Evolutionary conservation across 2,797 vertebrate genomes (phyloP), one percentile per base, ranked within the genome.

Genomic region (Pogonophryne albipinna): DNA sequence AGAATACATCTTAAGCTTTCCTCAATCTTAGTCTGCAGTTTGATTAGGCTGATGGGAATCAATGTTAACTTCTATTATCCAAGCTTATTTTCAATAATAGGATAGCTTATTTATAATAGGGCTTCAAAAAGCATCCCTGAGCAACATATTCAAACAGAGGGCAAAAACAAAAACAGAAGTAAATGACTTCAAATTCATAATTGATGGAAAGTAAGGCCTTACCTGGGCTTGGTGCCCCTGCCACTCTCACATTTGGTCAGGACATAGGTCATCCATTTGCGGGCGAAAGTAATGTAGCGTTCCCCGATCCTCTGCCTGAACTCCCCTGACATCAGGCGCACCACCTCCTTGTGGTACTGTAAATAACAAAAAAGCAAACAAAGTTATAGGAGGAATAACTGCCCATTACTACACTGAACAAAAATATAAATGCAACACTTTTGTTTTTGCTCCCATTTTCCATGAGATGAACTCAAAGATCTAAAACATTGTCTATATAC

Each of bases 161-260:
- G 1, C 31, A 58, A 50, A 45, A 13, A 20, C 8, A 20, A 50
- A 45, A 13, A 20, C 8, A 20, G 6, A 23, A 34, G 34, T 19
- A 0, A 19, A 55, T 63, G 10, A 20, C 38, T n/a, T 23, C 13
- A 9, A 11, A 47, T 46, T 14, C 15, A 50, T 4, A 23, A 13
- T 3, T 51, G n/a, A 73, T 4, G 12, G 0, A 55, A 34, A 19
- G 11, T 5, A 10, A 20, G 2, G 27, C 57, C 78, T 94, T 93
- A 99, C 98, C 98, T 98, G 88, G 98, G 98, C 87, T 98, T 96
- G 58, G 98, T 99, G 65, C 98, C 98, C 88, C 97, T 91, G 50
- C 98, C 98, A n/a, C 98, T 99, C 94, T 99, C 98, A 87, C 98
- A 99, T 90, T 99, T 99, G 19, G 97, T 99, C 62, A 99, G 93